These are phyloP conservation scores for Phasianus colchicus DNA, from an alignment of 2,113 vertebrate species.

Conservation along the genomic window DNA sequence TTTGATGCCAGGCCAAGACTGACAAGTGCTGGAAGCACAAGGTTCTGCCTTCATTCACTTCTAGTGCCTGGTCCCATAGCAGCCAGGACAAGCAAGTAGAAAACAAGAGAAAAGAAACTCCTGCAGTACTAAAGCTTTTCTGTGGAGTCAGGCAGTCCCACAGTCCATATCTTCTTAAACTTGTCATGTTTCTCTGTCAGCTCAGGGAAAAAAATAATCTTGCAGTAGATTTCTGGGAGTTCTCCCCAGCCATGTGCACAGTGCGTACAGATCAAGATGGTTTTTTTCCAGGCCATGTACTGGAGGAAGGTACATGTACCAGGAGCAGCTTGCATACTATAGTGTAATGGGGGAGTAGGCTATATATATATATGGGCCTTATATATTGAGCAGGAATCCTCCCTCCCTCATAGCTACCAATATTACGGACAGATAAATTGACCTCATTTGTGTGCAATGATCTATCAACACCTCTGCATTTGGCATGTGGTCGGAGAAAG, in stretches of 20 bases:
- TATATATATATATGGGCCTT: not conserved
- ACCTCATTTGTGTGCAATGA: not conserved
- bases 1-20: not conserved
- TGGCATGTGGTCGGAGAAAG: not conserved
- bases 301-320: not conserved
- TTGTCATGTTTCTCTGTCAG: not conserved
- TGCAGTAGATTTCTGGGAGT: not conserved
- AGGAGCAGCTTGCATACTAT: not conserved
- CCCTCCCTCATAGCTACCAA: not conserved
- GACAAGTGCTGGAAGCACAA: not conserved
- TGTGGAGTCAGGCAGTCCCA: too few relatives aligned
- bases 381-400: not conserved
- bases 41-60: not conserved
- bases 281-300: fast-evolving
- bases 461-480: not conserved
- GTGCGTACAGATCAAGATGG: not conserved
- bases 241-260: not conserved
- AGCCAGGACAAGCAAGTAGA: not conserved
- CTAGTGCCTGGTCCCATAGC: not conserved
- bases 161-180: not conserved
- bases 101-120: not conserved
- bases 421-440: not conserved
- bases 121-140: not conserved
- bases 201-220: not conserved
- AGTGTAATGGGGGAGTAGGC: not conserved